These are phyloP conservation scores for Cyaniris semiargus DNA, from an alignment of 2,888 invertebrate species.

Conservation along the genomic window DNA sequence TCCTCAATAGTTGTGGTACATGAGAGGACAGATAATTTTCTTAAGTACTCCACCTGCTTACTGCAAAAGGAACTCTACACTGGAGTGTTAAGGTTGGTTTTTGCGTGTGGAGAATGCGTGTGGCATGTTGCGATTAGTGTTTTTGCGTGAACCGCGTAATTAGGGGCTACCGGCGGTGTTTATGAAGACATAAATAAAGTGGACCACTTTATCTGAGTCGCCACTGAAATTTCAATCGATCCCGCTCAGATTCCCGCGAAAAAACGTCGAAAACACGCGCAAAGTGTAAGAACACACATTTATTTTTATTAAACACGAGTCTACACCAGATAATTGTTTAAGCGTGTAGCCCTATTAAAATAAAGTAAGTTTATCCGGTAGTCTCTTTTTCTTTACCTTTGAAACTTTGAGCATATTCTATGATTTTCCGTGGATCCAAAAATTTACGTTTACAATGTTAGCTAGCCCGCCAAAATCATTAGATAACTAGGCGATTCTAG, in stretches of 20 bases:
- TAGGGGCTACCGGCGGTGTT: constrained; percentile 77
- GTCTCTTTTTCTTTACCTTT: not conserved
- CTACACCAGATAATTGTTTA: constrained; percentile 16
- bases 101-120: constrained; percentile 30
- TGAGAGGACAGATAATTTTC: constrained; percentile 32
- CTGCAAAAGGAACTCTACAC: not conserved
- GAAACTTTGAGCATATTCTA: not conserved
- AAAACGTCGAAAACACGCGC: constrained; percentile 17
- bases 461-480: too few species aligned
- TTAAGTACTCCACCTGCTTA: not conserved
- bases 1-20: constrained; percentile 33
- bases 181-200: constrained; percentile 80
- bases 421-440: not conserved
- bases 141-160: constrained; percentile 75
- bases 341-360: not conserved
- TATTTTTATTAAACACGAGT: constrained; percentile 22
- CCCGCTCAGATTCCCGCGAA: constrained; percentile 44
- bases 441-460: too few species aligned
- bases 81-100: not conserved
- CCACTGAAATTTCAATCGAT: constrained; percentile 68
- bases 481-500: too few species aligned
- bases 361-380: not conserved
- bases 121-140: constrained; percentile 69
- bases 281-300: constrained; percentile 24
- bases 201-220: constrained; percentile 63